Evolutionary conservation across 2,888 invertebrate species (phyloP).

Genomic region (Melinaea marsaeus): DNA sequence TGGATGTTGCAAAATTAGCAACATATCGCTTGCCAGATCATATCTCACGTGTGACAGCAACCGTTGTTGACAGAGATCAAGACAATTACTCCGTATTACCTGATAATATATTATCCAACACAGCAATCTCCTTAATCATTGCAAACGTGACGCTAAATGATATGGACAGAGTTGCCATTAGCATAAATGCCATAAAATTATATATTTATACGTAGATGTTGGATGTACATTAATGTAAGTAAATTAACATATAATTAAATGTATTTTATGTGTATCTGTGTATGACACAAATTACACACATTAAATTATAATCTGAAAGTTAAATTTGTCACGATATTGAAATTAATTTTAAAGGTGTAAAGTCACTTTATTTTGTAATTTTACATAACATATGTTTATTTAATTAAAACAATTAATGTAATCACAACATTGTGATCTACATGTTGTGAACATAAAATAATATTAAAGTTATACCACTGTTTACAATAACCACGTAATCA

Average conservation of each 20-base stretch:
- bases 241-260: constrained; percentile 5
- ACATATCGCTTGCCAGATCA: constrained; percentile 69
- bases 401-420: not conserved
- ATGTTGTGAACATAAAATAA: not conserved
- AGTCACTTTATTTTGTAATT: too few species aligned
- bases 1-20: constrained; percentile 71
- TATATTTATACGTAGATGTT: constrained; percentile 22
- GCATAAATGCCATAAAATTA: constrained; percentile 30
- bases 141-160: constrained; percentile 55
- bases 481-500: constrained; percentile 15
- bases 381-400: too few species aligned
- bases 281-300: not conserved
- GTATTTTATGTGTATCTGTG: not conserved
- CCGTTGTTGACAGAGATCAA: constrained; percentile 61
- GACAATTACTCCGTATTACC: constrained; percentile 65
- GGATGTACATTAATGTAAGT: constrained; percentile 2
- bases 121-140: constrained; percentile 64
- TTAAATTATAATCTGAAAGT: not conserved
- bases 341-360: too few species aligned
- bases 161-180: constrained; percentile 40
- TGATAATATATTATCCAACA: constrained; percentile 61
- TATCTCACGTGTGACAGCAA: constrained; percentile 63
- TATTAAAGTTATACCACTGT: not conserved
- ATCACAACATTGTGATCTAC: not conserved
- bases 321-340: not conserved